These are phyloP conservation scores for Stenodera caucasica DNA, from an alignment of 2,888 invertebrate species.

Conservation along the genomic window DNA sequence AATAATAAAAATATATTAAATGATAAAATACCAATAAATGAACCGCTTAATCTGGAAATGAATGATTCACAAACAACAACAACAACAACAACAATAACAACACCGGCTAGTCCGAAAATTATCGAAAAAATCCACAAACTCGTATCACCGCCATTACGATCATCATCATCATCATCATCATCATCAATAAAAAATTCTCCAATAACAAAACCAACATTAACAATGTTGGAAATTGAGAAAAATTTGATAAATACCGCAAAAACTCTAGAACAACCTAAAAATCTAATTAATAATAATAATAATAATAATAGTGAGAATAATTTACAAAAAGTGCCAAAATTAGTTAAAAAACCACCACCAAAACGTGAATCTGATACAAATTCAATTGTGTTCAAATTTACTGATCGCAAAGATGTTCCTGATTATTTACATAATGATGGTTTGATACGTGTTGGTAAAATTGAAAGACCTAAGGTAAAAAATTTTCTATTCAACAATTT, in stretches of 20 bases:
- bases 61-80: constrained; percentile 32
- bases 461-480: constrained; percentile 73
- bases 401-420: constrained; percentile 80
- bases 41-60: constrained; percentile 41
- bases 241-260: constrained; percentile 70
- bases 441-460: constrained; percentile 67
- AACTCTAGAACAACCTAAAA: constrained; percentile 58
- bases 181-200: constrained; percentile 39
- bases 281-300: constrained; percentile 14
- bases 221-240: constrained; percentile 68
- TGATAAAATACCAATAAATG: constrained; percentile 29
- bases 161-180: constrained; percentile 33
- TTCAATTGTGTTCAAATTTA: constrained; percentile 85
- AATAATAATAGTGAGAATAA: constrained; percentile 34
- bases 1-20: constrained; percentile 35
- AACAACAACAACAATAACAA: constrained; percentile 24
- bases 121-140: constrained; percentile 10
- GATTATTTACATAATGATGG: constrained; percentile 91
- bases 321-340: constrained; percentile 33
- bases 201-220: constrained; percentile 49
- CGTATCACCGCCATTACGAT: constrained; percentile 36
- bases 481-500: neutral
- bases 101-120: neutral
- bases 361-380: constrained; percentile 58
- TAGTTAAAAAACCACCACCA: constrained; percentile 31